Conservation (phyloP, 2,888 invertebrate species). For the Aporophyla nigra region DNA sequence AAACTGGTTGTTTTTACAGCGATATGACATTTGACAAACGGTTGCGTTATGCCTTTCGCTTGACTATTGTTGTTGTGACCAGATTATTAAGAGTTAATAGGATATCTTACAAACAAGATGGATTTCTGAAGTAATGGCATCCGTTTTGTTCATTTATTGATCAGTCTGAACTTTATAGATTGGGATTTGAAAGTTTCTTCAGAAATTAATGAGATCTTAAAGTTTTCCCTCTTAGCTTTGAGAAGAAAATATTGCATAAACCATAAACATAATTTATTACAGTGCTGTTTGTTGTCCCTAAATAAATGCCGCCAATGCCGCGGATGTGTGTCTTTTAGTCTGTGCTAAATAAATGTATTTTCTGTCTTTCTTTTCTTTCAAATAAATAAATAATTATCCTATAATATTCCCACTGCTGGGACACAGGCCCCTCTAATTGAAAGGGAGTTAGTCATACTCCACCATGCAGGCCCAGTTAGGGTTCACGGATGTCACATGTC, state of each 20-base stretch:
- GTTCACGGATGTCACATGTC: too few species aligned
- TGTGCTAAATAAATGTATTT: too few species aligned
- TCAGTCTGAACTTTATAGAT: not conserved
- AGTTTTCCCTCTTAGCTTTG: not conserved
- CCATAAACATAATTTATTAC: not conserved
- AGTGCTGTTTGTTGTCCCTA: too few species aligned
- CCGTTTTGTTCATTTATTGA: conserved; percentile 11
- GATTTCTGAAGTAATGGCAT: conserved; percentile 34
- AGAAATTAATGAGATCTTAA: not conserved
- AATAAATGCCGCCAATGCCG: too few species aligned
- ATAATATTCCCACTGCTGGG: too few species aligned
- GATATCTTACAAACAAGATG: conserved; percentile 38
- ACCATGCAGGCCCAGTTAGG: too few species aligned
- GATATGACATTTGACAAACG: conserved; percentile 72
- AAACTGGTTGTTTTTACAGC: conserved; percentile 37
- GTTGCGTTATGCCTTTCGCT: conserved; percentile 69
- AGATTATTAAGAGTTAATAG: conserved; percentile 58
- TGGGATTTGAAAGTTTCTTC: not conserved
- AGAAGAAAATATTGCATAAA: not conserved
- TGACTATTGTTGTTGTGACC: conserved; percentile 59
- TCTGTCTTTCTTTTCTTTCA: too few species aligned
- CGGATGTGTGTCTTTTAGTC: too few species aligned
- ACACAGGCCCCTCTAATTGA: too few species aligned
- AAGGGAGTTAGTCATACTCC: too few species aligned
- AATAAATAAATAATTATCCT: too few species aligned